Base-by-base conservation (phyloP, 2,888 invertebrate species). In the Mechanitis messenoides region DNA sequence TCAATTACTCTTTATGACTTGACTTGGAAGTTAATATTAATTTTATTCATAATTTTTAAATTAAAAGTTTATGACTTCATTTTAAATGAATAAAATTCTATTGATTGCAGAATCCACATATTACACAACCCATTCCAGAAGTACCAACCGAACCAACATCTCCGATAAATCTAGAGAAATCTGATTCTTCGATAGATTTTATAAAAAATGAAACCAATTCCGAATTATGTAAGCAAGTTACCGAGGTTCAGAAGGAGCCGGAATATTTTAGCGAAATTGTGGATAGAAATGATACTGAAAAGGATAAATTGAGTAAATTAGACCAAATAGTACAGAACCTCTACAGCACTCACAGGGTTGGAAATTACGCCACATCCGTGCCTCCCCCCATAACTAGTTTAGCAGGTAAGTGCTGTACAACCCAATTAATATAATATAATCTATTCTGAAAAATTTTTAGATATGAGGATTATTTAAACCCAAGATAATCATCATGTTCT, bases 281-380 rank as follows among this genome's bases (percentile, higher is more conserved):
- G 45, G 58, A 66, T 38, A 79, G 74, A 60, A 80, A 67, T 59
- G 86, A 87, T 61, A 86, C 81, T 60, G 86, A 87, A 62, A 86
- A 81, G 65, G 87, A 89, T 53, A 81, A 86, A 77, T 71, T 90
- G 35, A 90, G 89, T 66, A 90, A 87, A 70, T 65, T 90, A 58
- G 90, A 90, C 54, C 88, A 88, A 68, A 90, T 90, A 5, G 89
- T 90, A 1, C 86, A 89, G 74, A 90, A 89, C 66, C 67, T 90
- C 66, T 89, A 89, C 50, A 89, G 85, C 60, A 86, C 86, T 9
- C 89, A 87, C 65, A 84, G 85, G 69, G 83, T 87, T 69, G 83
- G 84, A 0, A 84, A 73, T 59, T 81, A 84, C 0, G 68, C 67
- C 1, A 60, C 74, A 2, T 66, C 78, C 2, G 62, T 74, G 4